These are phyloP conservation scores for Centroberyx gerrardi DNA, from an alignment of 2,797 vertebrate species.

Conservation along the genomic window DNA sequence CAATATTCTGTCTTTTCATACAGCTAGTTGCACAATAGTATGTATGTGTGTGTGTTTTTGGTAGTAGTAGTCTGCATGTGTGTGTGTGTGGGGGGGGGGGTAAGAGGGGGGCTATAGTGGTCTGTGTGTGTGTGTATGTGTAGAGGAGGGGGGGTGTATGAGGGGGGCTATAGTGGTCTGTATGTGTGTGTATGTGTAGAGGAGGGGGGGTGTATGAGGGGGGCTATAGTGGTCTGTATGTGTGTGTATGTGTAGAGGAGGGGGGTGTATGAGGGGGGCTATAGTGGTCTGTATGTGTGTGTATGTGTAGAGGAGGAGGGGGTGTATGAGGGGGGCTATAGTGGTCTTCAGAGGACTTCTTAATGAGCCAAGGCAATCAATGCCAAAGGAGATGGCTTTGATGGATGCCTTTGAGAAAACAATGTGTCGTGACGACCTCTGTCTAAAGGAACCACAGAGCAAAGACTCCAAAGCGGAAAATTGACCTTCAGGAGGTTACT, in stretches of 20 bases:
- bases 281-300: conserved; percentile 55
- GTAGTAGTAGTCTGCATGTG: not conserved
- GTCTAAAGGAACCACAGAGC: conserved; percentile 72
- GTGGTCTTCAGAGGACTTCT: conserved; percentile 76
- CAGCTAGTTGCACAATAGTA: not conserved
- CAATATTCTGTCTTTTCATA: not conserved
- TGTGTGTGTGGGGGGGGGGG: conserved; percentile 11
- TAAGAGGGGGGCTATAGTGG: no score
- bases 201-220: conserved; percentile 20
- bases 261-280: conserved; percentile 29
- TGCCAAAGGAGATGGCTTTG: conserved; percentile 86
- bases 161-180: conserved; percentile 62
- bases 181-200: not conserved
- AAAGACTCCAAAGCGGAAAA: conserved; percentile 71
- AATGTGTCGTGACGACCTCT: conserved; percentile 81
- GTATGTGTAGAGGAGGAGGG: not conserved
- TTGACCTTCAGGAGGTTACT: conserved; percentile 77
- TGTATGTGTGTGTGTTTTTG: not conserved
- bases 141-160: conserved; percentile 8
- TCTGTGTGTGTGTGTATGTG: not conserved
- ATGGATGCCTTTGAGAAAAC: conserved; percentile 88
- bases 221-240: conserved; percentile 59
- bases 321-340: conserved; percentile 35
- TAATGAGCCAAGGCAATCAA: conserved; percentile 88
- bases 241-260: not conserved